These are phyloP conservation scores for Pseudomyrmex concolor DNA, from an alignment of 1,140 invertebrate genomes.

Conservation along the genomic window DNA sequence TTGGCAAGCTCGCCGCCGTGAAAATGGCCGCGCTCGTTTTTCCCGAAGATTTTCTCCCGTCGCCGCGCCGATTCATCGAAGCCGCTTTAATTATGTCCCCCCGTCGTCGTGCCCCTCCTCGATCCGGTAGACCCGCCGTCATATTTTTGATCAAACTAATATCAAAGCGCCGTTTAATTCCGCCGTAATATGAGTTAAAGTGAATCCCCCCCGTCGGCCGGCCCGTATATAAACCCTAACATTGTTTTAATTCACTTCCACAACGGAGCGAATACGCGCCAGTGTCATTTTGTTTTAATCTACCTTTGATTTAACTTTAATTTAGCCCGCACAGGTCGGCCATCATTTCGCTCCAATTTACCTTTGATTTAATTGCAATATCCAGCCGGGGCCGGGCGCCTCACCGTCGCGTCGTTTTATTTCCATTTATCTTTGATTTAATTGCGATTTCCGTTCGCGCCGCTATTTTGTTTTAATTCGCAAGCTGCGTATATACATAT, in stretches of 20 bases:
- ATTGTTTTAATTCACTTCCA: slow-evolving; percentile 45
- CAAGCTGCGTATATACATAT: not conserved
- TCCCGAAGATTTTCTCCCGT: not conserved
- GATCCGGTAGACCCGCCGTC: not conserved
- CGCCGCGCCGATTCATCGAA: not conserved
- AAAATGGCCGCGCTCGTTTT: slow-evolving; percentile 7
- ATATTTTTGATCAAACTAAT: slow-evolving; percentile 33
- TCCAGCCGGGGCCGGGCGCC: slow-evolving; percentile 25
- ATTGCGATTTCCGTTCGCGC: slow-evolving; percentile 49
- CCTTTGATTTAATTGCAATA: slow-evolving; percentile 61
- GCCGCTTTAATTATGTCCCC: slow-evolving; percentile 15
- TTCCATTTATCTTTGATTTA: slow-evolving; percentile 57
- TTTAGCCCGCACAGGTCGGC: slow-evolving; percentile 48
- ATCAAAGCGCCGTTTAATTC: slow-evolving; percentile 46
- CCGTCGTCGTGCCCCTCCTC: not conserved
- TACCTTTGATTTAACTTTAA: slow-evolving; percentile 61
- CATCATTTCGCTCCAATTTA: slow-evolving; percentile 58
- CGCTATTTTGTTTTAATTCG: slow-evolving; percentile 46
- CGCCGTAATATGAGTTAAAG: slow-evolving; percentile 41
- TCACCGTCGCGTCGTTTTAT: slow-evolving; percentile 33
- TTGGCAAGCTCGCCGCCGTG: slow-evolving; percentile 27
- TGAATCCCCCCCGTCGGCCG: not conserved
- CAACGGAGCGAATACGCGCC: slow-evolving; percentile 34
- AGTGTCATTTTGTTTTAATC: slow-evolving; percentile 53
- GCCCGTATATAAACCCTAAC: slow-evolving; percentile 22